Base-by-base conservation (phyloP, 2,113 vertebrate species). In the Corvus moneduloides region DNA sequence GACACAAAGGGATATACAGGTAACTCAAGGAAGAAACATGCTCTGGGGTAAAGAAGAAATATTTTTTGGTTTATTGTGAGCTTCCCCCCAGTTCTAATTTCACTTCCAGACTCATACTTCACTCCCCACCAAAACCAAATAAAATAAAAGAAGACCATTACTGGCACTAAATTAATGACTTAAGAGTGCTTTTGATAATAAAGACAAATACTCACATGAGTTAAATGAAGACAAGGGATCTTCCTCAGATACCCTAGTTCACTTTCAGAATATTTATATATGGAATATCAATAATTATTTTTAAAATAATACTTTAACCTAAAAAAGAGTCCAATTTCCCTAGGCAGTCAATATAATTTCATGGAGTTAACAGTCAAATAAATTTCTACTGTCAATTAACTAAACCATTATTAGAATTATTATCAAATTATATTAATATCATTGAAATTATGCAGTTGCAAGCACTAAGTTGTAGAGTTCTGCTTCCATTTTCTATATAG, bases 11-110 rank as follows among this genome's bases (percentile, higher is more conserved):
- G 8, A 66, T 2, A 2, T n/a, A 15, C 1, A 66, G 32, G 9
- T 52, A 62, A 18, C 5, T 58, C 37, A 89, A 69, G 41, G 12
- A 9, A 41, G 23, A 69, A 84, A 46, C 7, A 59, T 11, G 12
- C 2, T 79, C 12, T 69, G 11, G 8, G 11, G 27, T 61, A 80
- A 68, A 66, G 6, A 61, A 46, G 2, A 77, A 73, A 32, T 26
- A 2, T 4, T 48, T 83, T 85, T 37, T 33, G 1, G 3, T 39
- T 72, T 62, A 33, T 11, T 30, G 7, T 49, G 26, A 13, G 1
- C 16, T 49, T 11, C 0, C 0, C 2, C 1, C 0, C 2, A 32
- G 6, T 3, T 64, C 11, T 55, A 67, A 27, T 10, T 63, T 66
- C 10, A 54, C 7, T 68, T 64, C 15, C 32, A 83, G 9, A 39